Evolutionary conservation across 2,888 invertebrate species (phyloP).

Genomic region (Eupithecia subfuscata): DNA sequence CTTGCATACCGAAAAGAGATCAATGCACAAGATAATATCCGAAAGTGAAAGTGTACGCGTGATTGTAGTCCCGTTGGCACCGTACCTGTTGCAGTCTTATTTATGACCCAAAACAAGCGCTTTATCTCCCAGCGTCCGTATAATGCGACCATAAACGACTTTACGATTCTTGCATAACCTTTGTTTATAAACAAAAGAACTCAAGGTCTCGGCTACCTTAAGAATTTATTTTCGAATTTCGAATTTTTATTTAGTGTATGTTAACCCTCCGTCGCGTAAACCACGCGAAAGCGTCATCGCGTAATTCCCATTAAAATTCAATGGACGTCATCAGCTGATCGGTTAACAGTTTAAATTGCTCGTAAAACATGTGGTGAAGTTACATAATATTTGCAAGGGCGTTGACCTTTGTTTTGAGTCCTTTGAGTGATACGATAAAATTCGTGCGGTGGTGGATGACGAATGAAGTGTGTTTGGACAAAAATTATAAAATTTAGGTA

Average conservation of each 20-base stretch:
- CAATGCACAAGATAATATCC: slow-evolving; percentile 74
- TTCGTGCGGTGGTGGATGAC: neutral
- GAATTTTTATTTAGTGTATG: slow-evolving; percentile 64
- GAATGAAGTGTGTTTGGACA: neutral
- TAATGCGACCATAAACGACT: slow-evolving; percentile 80
- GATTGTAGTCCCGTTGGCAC: slow-evolving; percentile 78
- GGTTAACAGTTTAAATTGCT: slow-evolving; percentile 46
- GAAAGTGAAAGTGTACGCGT: slow-evolving; percentile 80
- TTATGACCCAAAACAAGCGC: slow-evolving; percentile 84
- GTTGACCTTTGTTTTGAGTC: slow-evolving; percentile 50
- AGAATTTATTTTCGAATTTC: slow-evolving; percentile 51
- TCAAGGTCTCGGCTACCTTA: slow-evolving; percentile 74
- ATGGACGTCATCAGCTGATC: slow-evolving; percentile 50
- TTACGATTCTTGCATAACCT: slow-evolving; percentile 79
- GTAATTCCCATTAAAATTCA: slow-evolving; percentile 62
- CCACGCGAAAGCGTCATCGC: slow-evolving; percentile 39
- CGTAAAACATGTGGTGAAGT: slow-evolving; percentile 52
- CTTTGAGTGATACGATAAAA: slow-evolving; percentile 39
- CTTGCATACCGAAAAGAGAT: slow-evolving; percentile 54
- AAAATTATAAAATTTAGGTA: neutral
- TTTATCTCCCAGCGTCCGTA: slow-evolving; percentile 80
- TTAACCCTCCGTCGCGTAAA: slow-evolving; percentile 61
- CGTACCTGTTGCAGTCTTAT: slow-evolving; percentile 83
- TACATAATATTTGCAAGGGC: slow-evolving; percentile 50
- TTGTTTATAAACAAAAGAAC: slow-evolving; percentile 82